Conservation (phyloP, 2,113 vertebrate species). For the Lipotes vexillifer region DNA sequence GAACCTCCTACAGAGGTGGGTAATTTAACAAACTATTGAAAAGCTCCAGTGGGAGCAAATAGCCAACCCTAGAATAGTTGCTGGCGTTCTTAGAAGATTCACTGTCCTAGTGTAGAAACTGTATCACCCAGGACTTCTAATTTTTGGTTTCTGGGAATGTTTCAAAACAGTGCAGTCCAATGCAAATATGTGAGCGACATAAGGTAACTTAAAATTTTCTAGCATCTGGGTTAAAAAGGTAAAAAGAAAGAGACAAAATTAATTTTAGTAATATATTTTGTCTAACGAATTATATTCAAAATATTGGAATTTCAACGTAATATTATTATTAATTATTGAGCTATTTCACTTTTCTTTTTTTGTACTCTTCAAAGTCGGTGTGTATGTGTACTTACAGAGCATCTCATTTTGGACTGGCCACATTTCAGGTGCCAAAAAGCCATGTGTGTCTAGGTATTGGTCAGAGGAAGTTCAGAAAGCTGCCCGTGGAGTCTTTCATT, state of each 20-base stretch:
- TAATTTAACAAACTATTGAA: slow-evolving; percentile 26
- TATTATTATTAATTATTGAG: not conserved
- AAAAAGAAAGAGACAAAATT: not conserved
- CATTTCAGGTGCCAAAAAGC: not conserved
- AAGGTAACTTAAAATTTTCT: not conserved
- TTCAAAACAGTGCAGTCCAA: not conserved
- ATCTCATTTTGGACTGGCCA: not conserved
- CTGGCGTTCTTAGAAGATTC: slow-evolving; percentile 22
- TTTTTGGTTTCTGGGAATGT: not conserved
- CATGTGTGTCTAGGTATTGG: not conserved
- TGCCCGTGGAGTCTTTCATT: not conserved
- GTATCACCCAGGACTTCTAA: not conserved
- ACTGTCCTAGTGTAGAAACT: not conserved
- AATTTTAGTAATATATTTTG: not conserved
- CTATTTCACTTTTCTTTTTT: not conserved
- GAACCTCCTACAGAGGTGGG: not conserved
- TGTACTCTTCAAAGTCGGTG: not conserved
- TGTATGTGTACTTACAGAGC: not conserved
- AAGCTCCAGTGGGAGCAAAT: slow-evolving; percentile 32
- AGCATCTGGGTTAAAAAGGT: not conserved
- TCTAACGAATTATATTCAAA: not conserved
- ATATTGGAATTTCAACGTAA: not conserved
- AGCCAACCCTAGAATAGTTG: not conserved
- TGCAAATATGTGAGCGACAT: not conserved
- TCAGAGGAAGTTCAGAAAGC: not conserved